phyloP scores from a whole-genome alignment of 2,113 vertebrate genomes.

The Halcyon senegalensis region DNA sequence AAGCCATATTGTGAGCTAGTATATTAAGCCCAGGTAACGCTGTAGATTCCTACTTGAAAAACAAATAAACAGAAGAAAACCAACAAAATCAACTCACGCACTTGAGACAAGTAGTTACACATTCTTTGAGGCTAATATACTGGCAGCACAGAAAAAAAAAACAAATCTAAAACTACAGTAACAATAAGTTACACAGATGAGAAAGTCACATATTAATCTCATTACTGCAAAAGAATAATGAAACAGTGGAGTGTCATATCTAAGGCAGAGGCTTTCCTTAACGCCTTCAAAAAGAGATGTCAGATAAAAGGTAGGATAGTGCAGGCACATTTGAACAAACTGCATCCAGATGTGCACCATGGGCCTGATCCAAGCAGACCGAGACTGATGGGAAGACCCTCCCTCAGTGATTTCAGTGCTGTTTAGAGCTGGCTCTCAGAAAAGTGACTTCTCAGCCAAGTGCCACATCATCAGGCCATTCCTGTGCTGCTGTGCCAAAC shows the following conservation, averaged over 20 bases:
- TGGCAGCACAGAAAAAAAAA: background rate
- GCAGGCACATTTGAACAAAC: background rate
- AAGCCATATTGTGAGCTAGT: background rate
- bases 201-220: conserved; percentile 1
- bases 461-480: conserved; percentile 13
- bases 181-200: conserved; percentile 4
- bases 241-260: background rate
- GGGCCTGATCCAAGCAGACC: background rate
- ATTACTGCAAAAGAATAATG: background rate
- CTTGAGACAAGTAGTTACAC: background rate
- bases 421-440: background rate
- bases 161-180: background rate
- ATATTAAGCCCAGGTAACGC: background rate
- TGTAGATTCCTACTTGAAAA: background rate
- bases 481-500: background rate
- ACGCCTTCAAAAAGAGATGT: background rate
- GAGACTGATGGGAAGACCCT: background rate
- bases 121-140: background rate
- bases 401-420: background rate
- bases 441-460: background rate
- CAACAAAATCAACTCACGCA: background rate
- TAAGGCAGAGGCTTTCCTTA: background rate
- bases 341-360: background rate
- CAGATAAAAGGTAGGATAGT: background rate
- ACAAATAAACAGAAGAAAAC: background rate